Conservation (phyloP, 2,797 vertebrate species). For the Muscicapa striata region DNA sequence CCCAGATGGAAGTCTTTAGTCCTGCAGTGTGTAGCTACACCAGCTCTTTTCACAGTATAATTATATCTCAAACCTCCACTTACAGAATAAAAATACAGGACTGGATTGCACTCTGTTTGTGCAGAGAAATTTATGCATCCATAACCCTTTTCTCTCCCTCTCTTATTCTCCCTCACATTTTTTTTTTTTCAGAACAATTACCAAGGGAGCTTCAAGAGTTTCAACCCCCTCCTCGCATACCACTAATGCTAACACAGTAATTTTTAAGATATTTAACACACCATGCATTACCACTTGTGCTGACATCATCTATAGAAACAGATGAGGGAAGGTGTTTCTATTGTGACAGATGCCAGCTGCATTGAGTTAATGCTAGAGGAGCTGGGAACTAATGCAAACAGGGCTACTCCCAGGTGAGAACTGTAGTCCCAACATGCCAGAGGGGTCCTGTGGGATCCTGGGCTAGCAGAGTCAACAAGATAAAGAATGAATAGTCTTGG, state of each 20-base stretch:
- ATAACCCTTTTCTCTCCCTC: conserved; percentile 50
- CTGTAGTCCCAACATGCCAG: conserved; percentile 77
- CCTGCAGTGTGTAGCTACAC: conserved; percentile 54
- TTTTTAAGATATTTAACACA: conserved; percentile 86
- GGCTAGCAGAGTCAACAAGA: conserved; percentile 62
- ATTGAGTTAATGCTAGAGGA: conserved; percentile 87
- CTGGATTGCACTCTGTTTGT: conserved; percentile 55
- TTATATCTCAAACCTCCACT: conserved; percentile 70
- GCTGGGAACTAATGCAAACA: conserved; percentile 77
- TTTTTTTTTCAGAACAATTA: conserved; percentile 42
- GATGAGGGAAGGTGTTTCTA: conserved; percentile 84
- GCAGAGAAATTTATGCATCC: conserved; percentile 58
- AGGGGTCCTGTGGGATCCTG: conserved; percentile 69
- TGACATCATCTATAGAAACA: conserved; percentile 90
- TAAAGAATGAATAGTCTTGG: conserved; percentile 69
- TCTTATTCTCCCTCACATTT: conserved; percentile 51
- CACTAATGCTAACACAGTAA: conserved; percentile 89
- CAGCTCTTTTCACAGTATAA: conserved; percentile 70
- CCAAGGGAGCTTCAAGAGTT: conserved; percentile 71
- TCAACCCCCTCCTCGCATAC: conserved; percentile 88
- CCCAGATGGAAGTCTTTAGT: conserved; percentile 70
- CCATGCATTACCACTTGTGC: conserved; percentile 91
- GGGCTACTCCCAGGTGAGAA: conserved; percentile 74
- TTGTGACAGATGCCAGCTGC: conserved; percentile 88
- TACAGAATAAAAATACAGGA: conserved; percentile 65